A percentile compares a stretch with the other conserved stretches of the same genome.
Conservation (phyloP, 2,113 vertebrate genomes). For the Meleagris gallopavo region DNA sequence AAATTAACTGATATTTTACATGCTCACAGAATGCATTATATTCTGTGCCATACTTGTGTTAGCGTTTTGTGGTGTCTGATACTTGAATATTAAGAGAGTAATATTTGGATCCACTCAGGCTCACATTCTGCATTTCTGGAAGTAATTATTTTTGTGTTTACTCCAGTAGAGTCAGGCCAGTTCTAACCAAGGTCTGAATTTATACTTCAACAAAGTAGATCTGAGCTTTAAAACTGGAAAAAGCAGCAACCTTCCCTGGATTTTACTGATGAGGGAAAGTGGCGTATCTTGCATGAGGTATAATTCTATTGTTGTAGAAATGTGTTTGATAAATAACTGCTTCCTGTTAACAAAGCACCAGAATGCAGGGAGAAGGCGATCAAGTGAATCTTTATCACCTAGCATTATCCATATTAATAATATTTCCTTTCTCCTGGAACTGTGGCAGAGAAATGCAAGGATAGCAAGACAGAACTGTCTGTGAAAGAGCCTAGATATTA, state of each 20-base stretch:
- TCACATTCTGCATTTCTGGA: background rate
- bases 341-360: background rate
- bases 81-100: background rate
- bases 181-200: background rate
- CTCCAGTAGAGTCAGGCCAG: background rate
- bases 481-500: background rate
- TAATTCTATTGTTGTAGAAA: background rate
- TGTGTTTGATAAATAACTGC: background rate
- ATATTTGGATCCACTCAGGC: background rate
- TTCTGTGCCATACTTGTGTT: background rate
- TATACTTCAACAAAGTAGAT: background rate
- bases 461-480: background rate
- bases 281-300: background rate
- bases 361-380: background rate
- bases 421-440: background rate
- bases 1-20: background rate
- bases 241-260: background rate
- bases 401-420: background rate
- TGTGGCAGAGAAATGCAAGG: background rate
- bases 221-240: background rate
- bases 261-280: background rate
- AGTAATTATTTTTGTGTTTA: background rate
- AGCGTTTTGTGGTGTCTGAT: background rate
- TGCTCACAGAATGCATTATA: background rate
- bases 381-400: slow-evolving; percentile 1